These are phyloP conservation scores for Hypocryptadius cinnamomeus DNA, from an alignment of 2,113 vertebrate species.

Conservation along the genomic window DNA sequence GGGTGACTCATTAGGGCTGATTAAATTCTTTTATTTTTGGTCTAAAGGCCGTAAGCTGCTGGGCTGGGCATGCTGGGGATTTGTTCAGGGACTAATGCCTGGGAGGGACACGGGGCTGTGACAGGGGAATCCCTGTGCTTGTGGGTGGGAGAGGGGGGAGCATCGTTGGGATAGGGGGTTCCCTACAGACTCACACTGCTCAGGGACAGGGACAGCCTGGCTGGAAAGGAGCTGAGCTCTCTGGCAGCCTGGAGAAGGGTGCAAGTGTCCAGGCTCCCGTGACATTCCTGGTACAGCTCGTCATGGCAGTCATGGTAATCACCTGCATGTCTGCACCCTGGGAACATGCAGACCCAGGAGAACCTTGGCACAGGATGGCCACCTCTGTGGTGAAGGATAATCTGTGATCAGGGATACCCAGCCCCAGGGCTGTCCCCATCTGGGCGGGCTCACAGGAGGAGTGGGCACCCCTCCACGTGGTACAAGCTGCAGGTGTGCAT, in stretches of 20 bases:
- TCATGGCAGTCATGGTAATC: background rate
- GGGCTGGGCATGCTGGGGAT: background rate
- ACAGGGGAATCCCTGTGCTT: background rate
- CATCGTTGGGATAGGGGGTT: rapidly evolving
- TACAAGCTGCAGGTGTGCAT: background rate
- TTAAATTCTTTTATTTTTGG: background rate
- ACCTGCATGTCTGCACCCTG: rapidly evolving
- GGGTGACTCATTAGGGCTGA: slow-evolving; percentile 68
- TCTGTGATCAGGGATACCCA: background rate
- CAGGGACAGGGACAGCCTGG: no score
- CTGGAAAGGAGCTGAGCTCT: background rate
- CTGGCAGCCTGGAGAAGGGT: background rate
- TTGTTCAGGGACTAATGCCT: background rate
- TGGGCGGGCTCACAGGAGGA: background rate
- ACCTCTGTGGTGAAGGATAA: background rate
- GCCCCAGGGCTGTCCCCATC: background rate
- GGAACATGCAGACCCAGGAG: background rate
- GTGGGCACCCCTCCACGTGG: background rate
- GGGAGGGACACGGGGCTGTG: background rate
- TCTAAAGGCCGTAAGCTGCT: slow-evolving; percentile 63
- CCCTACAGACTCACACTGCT: background rate
- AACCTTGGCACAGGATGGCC: rapidly evolving
- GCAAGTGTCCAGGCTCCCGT: rapidly evolving
- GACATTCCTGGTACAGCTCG: background rate
- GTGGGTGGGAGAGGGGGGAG: background rate